phyloP scores from a whole-genome alignment of 2,797 vertebrate species.

The Amphiprion clarkii region DNA sequence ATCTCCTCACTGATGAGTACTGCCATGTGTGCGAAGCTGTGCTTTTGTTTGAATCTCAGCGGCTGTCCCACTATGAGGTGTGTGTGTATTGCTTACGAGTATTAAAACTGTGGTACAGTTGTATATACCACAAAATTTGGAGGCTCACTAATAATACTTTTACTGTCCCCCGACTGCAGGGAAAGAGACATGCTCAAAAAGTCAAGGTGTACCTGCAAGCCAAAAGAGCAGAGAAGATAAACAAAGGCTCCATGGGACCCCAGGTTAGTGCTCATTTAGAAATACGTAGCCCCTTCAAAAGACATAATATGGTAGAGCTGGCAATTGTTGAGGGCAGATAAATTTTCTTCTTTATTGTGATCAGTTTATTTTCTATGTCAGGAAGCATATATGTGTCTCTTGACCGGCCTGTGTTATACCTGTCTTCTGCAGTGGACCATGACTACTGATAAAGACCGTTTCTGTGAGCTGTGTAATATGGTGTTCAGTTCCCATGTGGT shows the following conservation, averaged over 20 bases:
- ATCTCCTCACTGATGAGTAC: conserved; percentile 87
- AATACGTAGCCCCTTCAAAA: background rate
- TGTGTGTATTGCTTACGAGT: conserved; percentile 20
- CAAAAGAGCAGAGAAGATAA: conserved; percentile 76
- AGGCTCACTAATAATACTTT: conserved; percentile 8
- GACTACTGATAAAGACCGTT: conserved; percentile 79
- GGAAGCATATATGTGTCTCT: background rate
- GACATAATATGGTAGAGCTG: background rate
- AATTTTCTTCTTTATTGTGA: background rate
- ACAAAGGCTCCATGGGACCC: conserved; percentile 48
- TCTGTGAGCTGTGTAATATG: conserved; percentile 89
- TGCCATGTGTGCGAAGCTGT: conserved; percentile 90
- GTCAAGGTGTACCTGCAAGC: conserved; percentile 84
- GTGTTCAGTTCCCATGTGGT: conserved; percentile 86
- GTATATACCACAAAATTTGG: background rate
- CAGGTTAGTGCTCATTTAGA: conserved; percentile 71
- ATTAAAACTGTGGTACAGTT: background rate
- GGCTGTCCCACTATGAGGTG: conserved; percentile 91
- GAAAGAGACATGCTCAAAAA: conserved; percentile 90
- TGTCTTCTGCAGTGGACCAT: conserved; percentile 66
- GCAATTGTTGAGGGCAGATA: background rate
- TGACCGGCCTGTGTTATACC: background rate
- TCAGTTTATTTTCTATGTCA: background rate
- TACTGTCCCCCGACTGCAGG: conserved; percentile 76
- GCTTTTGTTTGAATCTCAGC: conserved; percentile 88